Conservation (phyloP, 2,797 vertebrate species). For the Pseudopleuronectes americanus region DNA sequence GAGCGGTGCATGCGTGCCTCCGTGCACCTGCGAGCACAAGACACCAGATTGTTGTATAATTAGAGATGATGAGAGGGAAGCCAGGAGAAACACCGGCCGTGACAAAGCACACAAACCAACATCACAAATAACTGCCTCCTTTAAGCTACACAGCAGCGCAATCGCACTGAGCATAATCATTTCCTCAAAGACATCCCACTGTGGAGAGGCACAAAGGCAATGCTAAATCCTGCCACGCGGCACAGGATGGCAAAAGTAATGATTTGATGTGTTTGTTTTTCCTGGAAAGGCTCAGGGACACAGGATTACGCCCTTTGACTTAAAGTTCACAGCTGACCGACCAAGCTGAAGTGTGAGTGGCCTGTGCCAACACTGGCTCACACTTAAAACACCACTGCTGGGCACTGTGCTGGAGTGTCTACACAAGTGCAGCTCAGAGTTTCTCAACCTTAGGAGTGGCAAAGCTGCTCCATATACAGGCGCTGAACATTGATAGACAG, state of each 20-base stretch:
- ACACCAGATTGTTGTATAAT: slow-evolving; percentile 52
- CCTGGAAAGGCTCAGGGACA: slow-evolving; percentile 15
- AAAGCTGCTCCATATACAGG: not conserved
- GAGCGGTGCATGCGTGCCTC: not conserved
- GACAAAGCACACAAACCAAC: slow-evolving; percentile 11
- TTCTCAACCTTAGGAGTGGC: not conserved
- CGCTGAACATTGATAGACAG: not conserved
- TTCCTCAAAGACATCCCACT: slow-evolving; percentile 28
- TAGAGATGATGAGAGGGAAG: slow-evolving; percentile 35
- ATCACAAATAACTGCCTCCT: slow-evolving; percentile 11
- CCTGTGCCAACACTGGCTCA: not conserved
- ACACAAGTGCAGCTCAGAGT: slow-evolving; percentile 8
- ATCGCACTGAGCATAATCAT: not conserved
- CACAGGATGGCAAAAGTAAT: slow-evolving; percentile 11
- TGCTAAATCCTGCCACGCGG: slow-evolving; percentile 20
- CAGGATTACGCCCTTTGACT: slow-evolving; percentile 27
- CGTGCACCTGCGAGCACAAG: slow-evolving; percentile 26
- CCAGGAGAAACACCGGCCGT: slow-evolving; percentile 31
- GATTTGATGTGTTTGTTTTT: slow-evolving; percentile 29
- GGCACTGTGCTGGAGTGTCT: slow-evolving; percentile 1
- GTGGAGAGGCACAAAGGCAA: slow-evolving; percentile 13
- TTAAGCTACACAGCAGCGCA: slow-evolving; percentile 14
- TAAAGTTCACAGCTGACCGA: slow-evolving; percentile 18
- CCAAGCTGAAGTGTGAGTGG: slow-evolving; percentile 21
- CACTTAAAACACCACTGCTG: slow-evolving; percentile 31